phyloP scores from a whole-genome alignment of 2,797 vertebrate genomes.

The Chromis chromis region DNA sequence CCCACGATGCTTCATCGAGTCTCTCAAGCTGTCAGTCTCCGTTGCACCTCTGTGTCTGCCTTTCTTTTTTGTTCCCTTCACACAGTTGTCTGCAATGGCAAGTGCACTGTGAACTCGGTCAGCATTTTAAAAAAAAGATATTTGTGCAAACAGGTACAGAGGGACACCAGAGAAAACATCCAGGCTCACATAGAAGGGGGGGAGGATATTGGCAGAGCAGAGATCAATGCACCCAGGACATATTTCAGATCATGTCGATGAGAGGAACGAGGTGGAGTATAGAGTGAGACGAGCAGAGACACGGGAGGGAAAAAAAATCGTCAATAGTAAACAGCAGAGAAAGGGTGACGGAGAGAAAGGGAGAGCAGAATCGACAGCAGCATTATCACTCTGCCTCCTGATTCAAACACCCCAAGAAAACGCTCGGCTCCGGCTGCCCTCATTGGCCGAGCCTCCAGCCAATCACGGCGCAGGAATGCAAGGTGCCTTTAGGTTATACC shows the following conservation, averaged over 20 bases:
- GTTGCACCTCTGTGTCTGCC: slow-evolving; percentile 31
- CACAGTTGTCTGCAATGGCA: slow-evolving; percentile 21
- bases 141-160: slow-evolving; percentile 8
- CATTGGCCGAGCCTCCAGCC: slow-evolving; percentile 75
- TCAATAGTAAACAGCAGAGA: slow-evolving; percentile 51
- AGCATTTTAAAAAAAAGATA: slow-evolving; percentile 45
- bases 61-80: slow-evolving; percentile 35
- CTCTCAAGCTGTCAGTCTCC: slow-evolving; percentile 64
- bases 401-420: slow-evolving; percentile 78
- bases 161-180: slow-evolving; percentile 11
- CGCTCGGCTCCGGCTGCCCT: slow-evolving; percentile 46
- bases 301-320: slow-evolving; percentile 4
- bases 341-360: slow-evolving; percentile 49
- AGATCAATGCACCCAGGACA: slow-evolving; percentile 2
- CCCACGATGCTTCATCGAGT: slow-evolving; percentile 38
- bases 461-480: slow-evolving; percentile 74
- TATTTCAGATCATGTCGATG: slow-evolving; percentile 28
- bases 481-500: slow-evolving; percentile 86
- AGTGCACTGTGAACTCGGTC: slow-evolving; percentile 29
- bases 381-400: slow-evolving; percentile 75
- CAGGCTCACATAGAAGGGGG: neutral
- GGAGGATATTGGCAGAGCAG: slow-evolving; percentile 2
- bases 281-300: slow-evolving; percentile 29
- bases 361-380: slow-evolving; percentile 70
- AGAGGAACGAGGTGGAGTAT: slow-evolving; percentile 25